Percentiles rank a stretch among this genome's conserved stretches.
phyloP scores from a whole-genome alignment of 2,113 vertebrate genomes.

The Thryonomys swinderianus region DNA sequence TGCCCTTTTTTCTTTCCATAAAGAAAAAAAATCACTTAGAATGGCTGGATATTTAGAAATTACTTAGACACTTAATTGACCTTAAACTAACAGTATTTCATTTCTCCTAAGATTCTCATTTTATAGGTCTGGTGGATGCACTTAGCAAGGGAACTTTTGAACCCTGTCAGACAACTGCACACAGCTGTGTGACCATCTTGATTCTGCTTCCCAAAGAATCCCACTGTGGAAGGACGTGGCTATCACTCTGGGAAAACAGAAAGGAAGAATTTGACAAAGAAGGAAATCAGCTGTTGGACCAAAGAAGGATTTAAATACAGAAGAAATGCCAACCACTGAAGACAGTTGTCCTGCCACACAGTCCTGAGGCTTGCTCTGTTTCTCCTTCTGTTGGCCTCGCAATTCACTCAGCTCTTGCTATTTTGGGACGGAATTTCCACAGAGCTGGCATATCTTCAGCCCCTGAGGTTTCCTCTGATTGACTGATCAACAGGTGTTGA shows the following conservation, averaged over 20 bases:
- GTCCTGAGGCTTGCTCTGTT: constrained; percentile 72
- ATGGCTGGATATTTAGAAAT: neutral
- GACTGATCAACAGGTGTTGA: constrained; percentile 85
- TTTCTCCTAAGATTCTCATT: neutral
- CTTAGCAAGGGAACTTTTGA: neutral
- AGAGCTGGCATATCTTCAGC: constrained; percentile 80
- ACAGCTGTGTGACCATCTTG: constrained; percentile 79
- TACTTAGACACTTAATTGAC: neutral
- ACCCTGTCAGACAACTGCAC: constrained; percentile 51
- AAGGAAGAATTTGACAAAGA: constrained; percentile 77
- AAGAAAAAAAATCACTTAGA: neutral
- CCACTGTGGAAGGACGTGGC: constrained; percentile 66
- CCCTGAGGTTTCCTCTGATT: constrained; percentile 84
- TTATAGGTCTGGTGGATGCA: neutral
- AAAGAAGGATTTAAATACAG: constrained; percentile 65
- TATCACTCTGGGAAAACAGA: constrained; percentile 63
- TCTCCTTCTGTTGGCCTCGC: constrained; percentile 74
- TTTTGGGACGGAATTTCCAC: constrained; percentile 88
- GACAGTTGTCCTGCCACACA: constrained; percentile 73
- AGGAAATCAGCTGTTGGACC: constrained; percentile 80
- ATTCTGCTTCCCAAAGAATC: constrained; percentile 68
- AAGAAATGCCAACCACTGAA: constrained; percentile 46
- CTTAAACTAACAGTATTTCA: neutral
- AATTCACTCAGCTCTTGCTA: constrained; percentile 79
- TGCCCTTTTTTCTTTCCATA: neutral